Evolutionary conservation across 2,113 vertebrate species (phyloP).

Genomic region (Variabilichromis moorii): DNA sequence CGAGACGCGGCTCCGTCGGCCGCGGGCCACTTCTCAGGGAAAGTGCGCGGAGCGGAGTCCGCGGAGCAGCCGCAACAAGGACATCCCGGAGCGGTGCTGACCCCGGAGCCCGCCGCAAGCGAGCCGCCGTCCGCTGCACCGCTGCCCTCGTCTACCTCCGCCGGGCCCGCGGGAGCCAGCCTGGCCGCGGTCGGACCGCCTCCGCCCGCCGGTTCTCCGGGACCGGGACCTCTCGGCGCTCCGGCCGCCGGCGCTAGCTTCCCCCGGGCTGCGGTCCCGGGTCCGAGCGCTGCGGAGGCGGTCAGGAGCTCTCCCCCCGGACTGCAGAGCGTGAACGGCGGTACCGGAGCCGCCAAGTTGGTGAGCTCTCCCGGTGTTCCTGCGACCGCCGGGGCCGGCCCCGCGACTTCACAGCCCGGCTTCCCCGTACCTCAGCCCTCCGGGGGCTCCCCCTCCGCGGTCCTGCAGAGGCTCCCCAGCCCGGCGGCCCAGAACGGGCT

Average conservation of each 20-base stretch:
- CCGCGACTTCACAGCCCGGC: constrained; percentile 20
- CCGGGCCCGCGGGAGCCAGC: constrained; percentile 36
- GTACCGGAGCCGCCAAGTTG: constrained; percentile 47
- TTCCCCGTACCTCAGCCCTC: constrained; percentile 40
- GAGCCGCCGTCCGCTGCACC: constrained; percentile 41
- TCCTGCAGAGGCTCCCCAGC: constrained; percentile 59
- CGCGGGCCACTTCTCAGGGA: constrained; percentile 65
- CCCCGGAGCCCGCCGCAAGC: constrained; percentile 39
- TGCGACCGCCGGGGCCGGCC: background rate
- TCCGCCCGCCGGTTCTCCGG: constrained; percentile 21
- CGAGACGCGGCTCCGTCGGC: constrained; percentile 36
- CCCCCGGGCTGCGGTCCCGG: constrained; percentile 39
- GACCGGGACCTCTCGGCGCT: constrained; percentile 54
- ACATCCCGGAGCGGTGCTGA: constrained; percentile 60
- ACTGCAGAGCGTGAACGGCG: constrained; percentile 64
- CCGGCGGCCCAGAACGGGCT: constrained; percentile 70
- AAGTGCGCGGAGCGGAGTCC: constrained; percentile 64
- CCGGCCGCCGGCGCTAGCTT: constrained; percentile 49
- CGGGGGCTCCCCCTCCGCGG: constrained; percentile 36
- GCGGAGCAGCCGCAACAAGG: constrained; percentile 70
- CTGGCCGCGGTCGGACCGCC: constrained; percentile 52
- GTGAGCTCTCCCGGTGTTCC: constrained; percentile 23
- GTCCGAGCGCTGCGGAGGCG: constrained; percentile 21
- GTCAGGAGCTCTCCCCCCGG: constrained; percentile 35
- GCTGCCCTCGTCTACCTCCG: constrained; percentile 45